These are phyloP conservation scores for Drosophila virilis DNA, from an alignment of 1,140 invertebrate genomes.

Conservation along the genomic window DNA sequence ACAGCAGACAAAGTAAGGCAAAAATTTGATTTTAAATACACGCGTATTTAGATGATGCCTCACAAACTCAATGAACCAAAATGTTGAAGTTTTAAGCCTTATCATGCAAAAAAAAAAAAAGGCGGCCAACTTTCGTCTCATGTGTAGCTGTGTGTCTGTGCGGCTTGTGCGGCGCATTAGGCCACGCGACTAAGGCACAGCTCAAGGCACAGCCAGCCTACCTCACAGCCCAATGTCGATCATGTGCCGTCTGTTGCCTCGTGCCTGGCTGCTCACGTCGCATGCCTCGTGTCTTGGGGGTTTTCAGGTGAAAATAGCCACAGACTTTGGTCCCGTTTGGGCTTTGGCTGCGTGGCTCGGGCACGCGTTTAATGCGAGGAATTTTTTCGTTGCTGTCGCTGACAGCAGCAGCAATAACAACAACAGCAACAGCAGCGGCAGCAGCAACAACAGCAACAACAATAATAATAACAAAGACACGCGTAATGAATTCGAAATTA, in stretches of 20 bases:
- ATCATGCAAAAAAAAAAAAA: too few species aligned
- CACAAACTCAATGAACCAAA: background rate
- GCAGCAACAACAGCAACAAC: slow-evolving; percentile 29
- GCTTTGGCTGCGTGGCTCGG: slow-evolving; percentile 56
- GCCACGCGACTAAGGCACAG: background rate
- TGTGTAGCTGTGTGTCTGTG: background rate
- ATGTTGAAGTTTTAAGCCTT: too few species aligned
- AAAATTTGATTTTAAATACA: too few species aligned
- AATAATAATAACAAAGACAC: slow-evolving; percentile 47
- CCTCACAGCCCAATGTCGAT: slow-evolving; percentile 11
- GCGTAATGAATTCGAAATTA: slow-evolving; percentile 66
- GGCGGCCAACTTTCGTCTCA: too few species aligned
- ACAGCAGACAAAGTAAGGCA: too few species aligned
- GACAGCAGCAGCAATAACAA: slow-evolving; percentile 13
- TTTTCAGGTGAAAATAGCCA: slow-evolving; percentile 9
- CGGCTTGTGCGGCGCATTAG: slow-evolving; percentile 31
- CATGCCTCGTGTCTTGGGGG: background rate
- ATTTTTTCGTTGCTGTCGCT: slow-evolving; percentile 24
- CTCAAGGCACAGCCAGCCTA: background rate
- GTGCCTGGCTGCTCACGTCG: background rate
- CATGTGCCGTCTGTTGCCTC: slow-evolving; percentile 21
- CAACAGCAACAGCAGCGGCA: slow-evolving; percentile 22
- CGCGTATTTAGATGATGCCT: too few species aligned
- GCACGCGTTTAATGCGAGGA: slow-evolving; percentile 59
- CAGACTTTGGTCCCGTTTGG: slow-evolving; percentile 2